phyloP scores from a whole-genome alignment of 2,888 invertebrate species.

The Drosophila testacea region DNA sequence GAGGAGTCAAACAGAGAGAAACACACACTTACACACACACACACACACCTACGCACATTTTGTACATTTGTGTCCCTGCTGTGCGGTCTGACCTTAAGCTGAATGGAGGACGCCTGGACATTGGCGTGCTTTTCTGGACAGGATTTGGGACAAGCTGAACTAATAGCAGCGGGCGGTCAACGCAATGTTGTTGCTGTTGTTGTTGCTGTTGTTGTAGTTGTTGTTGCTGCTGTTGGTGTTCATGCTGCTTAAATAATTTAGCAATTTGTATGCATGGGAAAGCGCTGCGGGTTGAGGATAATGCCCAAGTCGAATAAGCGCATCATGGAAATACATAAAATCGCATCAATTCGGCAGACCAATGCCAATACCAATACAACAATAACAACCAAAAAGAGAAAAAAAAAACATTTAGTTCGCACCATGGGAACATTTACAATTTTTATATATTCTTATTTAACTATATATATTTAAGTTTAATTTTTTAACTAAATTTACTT shows the following conservation, averaged over 20 bases:
- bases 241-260: slow-evolving; percentile 76
- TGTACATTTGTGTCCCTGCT: slow-evolving; percentile 50
- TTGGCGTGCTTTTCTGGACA: slow-evolving; percentile 50
- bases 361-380: slow-evolving; percentile 17
- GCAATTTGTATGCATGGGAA: slow-evolving; percentile 80
- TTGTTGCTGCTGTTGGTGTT: slow-evolving; percentile 13
- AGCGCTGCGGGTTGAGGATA: slow-evolving; percentile 71
- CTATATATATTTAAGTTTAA: no score
- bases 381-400: slow-evolving; percentile 12
- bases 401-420: slow-evolving; percentile 8
- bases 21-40: slow-evolving; percentile 15
- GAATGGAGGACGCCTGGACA: slow-evolving; percentile 32
- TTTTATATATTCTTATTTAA: no score
- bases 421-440: not conserved
- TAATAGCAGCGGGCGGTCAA: slow-evolving; percentile 57
- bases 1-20: not conserved
- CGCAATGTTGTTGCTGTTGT: slow-evolving; percentile 3
- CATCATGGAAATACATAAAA: slow-evolving; percentile 77
- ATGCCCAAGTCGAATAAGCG: slow-evolving; percentile 76
- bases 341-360: slow-evolving; percentile 67
- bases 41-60: slow-evolving; percentile 26
- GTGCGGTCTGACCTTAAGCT: slow-evolving; percentile 63
- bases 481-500: no score
- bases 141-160: slow-evolving; percentile 57
- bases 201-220: slow-evolving; percentile 4